Conservation (phyloP, 2,888 invertebrate genomes). For the Cheilosia impressa region DNA sequence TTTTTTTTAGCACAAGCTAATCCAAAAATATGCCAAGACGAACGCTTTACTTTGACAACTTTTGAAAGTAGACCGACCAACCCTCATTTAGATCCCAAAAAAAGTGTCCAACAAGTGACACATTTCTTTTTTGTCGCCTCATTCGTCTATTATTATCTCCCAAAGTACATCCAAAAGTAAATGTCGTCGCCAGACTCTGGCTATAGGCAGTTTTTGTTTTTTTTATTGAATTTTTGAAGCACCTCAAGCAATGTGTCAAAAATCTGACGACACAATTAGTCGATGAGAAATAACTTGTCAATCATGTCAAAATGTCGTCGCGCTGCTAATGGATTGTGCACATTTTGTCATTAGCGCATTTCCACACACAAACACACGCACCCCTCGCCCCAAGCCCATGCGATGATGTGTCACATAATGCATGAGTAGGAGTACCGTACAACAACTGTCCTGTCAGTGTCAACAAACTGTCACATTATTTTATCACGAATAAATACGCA, state of each 20-base stretch:
- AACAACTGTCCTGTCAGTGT: slow-evolving; percentile 61
- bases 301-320: slow-evolving; percentile 72
- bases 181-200: slow-evolving; percentile 6
- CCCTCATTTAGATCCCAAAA: background rate
- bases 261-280: slow-evolving; percentile 75
- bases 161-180: background rate
- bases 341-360: slow-evolving; percentile 74
- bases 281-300: slow-evolving; percentile 73
- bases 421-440: slow-evolving; percentile 5
- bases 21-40: slow-evolving; percentile 19
- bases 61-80: slow-evolving; percentile 32
- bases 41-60: background rate
- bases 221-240: slow-evolving; percentile 6
- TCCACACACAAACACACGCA: slow-evolving; percentile 36
- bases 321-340: slow-evolving; percentile 73
- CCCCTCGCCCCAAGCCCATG: slow-evolving; percentile 1
- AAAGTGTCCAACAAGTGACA: slow-evolving; percentile 18
- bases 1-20: background rate
- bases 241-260: slow-evolving; percentile 60
- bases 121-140: slow-evolving; percentile 2
- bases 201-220: background rate
- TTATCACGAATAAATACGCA: slow-evolving; percentile 17
- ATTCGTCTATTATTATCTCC: slow-evolving; percentile 16
- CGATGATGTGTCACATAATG: slow-evolving; percentile 68
- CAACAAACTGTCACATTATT: slow-evolving; percentile 73